Conservation (phyloP, 2,888 invertebrate species). For the Zaprionus lineosus region DNA sequence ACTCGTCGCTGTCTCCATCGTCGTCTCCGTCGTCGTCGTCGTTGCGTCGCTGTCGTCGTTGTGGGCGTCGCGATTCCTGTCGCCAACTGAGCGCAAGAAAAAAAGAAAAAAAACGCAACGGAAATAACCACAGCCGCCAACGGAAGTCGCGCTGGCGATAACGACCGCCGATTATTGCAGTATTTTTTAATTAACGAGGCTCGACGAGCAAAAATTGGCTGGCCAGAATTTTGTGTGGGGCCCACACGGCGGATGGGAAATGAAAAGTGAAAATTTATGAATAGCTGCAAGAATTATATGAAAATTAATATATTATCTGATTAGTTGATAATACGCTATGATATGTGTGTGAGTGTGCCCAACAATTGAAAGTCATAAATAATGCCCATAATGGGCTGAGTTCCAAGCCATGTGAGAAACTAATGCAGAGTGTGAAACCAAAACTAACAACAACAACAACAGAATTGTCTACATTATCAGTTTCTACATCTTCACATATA, state of each 20-base stretch:
- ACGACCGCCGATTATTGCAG: constrained; percentile 46
- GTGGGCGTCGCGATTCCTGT: constrained; percentile 69
- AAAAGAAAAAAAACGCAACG: constrained; percentile 28
- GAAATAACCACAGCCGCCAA: constrained; percentile 27
- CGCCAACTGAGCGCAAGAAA: constrained; percentile 43
- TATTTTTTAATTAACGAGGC: constrained; percentile 74
- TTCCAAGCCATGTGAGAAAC: constrained; percentile 72
- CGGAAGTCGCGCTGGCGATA: constrained; percentile 54
- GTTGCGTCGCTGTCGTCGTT: constrained; percentile 19
- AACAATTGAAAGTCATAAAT: constrained; percentile 74
- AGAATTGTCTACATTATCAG: constrained; percentile 54
- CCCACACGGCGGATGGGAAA: constrained; percentile 44
- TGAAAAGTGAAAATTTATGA: constrained; percentile 70
- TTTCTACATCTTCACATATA: constrained; percentile 47
- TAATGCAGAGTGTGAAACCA: constrained; percentile 57
- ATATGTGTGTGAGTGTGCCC: constrained; percentile 71
- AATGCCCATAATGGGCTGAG: constrained; percentile 72
- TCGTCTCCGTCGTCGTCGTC: constrained; percentile 11
- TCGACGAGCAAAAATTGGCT: constrained; percentile 47
- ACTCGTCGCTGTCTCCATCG: constrained; percentile 68
- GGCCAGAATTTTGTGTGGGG: constrained; percentile 69
- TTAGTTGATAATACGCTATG: constrained; percentile 67
- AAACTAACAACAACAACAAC: constrained; percentile 29
- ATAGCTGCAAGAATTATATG: constrained; percentile 66
- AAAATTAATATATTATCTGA: constrained; percentile 75